Evolutionary conservation across 2,888 invertebrate species (phyloP).

Genomic region (Dioctria rufipes): DNA sequence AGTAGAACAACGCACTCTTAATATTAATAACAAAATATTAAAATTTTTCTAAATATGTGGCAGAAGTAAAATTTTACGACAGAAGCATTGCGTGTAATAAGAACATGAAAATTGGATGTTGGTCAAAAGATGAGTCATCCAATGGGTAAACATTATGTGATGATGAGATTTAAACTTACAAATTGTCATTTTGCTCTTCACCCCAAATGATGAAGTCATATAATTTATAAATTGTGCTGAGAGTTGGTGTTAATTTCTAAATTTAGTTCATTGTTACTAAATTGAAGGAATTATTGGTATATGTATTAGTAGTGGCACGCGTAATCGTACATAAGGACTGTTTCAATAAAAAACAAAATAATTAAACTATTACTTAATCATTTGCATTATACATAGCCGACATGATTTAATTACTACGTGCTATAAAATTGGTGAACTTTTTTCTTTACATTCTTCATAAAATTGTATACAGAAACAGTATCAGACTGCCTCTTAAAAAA

Average conservation of each 20-base stretch:
- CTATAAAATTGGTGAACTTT: too few relatives aligned
- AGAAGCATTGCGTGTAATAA: neutral
- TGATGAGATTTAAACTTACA: neutral
- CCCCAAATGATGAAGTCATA: slow-evolving; percentile 6
- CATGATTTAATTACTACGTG: too few relatives aligned
- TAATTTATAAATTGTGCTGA: neutral
- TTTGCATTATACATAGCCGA: too few relatives aligned
- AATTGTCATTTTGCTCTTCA: slow-evolving; percentile 10
- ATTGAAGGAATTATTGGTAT: too few relatives aligned
- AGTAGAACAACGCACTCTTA: neutral
- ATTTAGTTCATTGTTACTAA: neutral
- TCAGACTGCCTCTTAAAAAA: too few relatives aligned
- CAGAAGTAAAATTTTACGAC: neutral
- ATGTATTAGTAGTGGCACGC: too few relatives aligned
- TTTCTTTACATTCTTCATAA: too few relatives aligned
- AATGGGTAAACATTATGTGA: neutral
- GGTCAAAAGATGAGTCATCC: slow-evolving; percentile 3
- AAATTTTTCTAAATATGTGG: neutral
- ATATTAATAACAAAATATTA: neutral
- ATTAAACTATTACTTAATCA: too few relatives aligned
- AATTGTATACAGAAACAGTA: too few relatives aligned
- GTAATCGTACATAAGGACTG: too few relatives aligned
- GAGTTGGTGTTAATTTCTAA: neutral
- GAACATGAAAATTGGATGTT: slow-evolving; percentile 4
- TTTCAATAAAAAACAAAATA: too few relatives aligned